Conservation (phyloP, 2,797 vertebrate genomes). For the Oryzias dopingdopingensis region DNA sequence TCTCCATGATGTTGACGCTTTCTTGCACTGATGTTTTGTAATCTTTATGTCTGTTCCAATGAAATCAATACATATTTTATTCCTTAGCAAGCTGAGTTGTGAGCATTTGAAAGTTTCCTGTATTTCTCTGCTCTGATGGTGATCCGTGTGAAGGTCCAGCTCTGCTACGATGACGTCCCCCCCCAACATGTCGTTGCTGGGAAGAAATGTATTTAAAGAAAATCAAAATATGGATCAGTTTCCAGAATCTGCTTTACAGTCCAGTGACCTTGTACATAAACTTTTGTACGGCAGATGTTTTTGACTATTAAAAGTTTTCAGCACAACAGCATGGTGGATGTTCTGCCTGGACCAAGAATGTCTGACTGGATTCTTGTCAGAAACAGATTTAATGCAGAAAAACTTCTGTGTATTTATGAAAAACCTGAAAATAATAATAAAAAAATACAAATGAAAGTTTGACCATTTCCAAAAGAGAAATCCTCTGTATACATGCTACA, state of each 20-base stretch:
- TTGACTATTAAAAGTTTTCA: constrained; percentile 79
- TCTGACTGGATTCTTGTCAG: constrained; percentile 23
- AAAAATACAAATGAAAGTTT: no score
- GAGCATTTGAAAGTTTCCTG: background rate
- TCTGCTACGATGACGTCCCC: constrained; percentile 33
- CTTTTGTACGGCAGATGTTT: constrained; percentile 77
- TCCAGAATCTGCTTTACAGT: constrained; percentile 67
- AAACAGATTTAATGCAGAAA: no score
- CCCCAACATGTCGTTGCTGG: constrained; percentile 44
- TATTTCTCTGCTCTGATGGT: constrained; percentile 11
- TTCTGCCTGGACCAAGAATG: constrained; percentile 38
- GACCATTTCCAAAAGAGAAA: no score
- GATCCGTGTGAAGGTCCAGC: constrained; percentile 26
- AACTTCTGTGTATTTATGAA: no score
- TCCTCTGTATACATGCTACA: no score
- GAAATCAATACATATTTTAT: constrained; percentile 30
- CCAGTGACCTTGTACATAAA: constrained; percentile 76
- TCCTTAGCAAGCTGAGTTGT: constrained; percentile 23
- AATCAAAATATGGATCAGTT: constrained; percentile 51
- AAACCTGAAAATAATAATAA: no score
- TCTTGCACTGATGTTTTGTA: constrained; percentile 62
- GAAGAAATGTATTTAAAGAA: constrained; percentile 59
- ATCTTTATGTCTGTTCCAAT: constrained; percentile 64
- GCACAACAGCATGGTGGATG: constrained; percentile 65
- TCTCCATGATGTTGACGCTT: constrained; percentile 48